Base-by-base conservation (phyloP, 2,888 invertebrate species). In the Volucella zonaria region DNA sequence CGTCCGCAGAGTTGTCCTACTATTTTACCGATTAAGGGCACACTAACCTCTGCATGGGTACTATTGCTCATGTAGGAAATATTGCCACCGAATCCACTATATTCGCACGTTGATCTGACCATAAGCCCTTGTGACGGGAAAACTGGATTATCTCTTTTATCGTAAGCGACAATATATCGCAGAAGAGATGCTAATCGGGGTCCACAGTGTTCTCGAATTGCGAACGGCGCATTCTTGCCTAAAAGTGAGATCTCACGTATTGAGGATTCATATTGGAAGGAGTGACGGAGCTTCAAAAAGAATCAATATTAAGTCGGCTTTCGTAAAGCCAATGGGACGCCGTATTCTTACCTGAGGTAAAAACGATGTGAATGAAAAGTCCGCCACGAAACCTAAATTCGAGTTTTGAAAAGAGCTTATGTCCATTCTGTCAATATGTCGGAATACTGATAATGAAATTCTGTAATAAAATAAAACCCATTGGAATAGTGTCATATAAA, bases 31-130 rank as follows among this genome's bases (percentile, higher is more conserved):
- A 94, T 92, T 0, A 96, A 91, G 0, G 95, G 93, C 88, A 94
- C 92, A 91, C 95, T 96, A 18, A 94, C 92, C 92, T 97, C 96
- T 18, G 95, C 91, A 87, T 94, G 94, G 9, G 95, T 90, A 87
- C 97, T 97, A 87, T 96, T 96, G 92, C 97, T 97, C 40, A 97
- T 90, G 91, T 97, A 97, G 14, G 96, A 96, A n/a, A 98, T 95
- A 90, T 98, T 96, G 2, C 99, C 99, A 10, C 98, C 98, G 8
- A 98, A 90, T 3, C 92, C 95, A 38, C 98, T 97, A 88, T 96
- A 93, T 92, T 99, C 99, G 88, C 96, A 95, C 6, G 94, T 94
- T 81, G 96, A 93, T 92, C 95, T 95, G 8, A 96, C 91, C 87
- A 95, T 92, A 8, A 94, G 91, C 4, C 98, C 98, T 52, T 92